Percentiles rank a stretch among this genome's conserved stretches.
Conservation (phyloP, 2,797 vertebrate genomes). For the Discoglossus pictus region DNA sequence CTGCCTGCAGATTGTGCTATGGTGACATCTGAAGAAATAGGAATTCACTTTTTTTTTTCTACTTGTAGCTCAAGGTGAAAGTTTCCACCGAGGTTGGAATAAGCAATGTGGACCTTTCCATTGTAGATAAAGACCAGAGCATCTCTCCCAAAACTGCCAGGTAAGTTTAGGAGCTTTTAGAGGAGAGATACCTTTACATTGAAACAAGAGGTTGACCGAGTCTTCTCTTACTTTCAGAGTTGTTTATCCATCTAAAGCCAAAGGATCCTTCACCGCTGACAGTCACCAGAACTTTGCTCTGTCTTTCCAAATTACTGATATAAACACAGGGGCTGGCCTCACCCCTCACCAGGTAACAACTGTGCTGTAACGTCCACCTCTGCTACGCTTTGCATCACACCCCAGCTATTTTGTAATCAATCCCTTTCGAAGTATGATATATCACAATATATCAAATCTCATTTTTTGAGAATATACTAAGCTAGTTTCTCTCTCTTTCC, state of each 20-base stretch:
- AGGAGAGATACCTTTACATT: too few species aligned
- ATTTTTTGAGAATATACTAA: too few species aligned
- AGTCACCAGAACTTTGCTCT: conserved; percentile 97
- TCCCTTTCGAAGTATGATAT: too few species aligned
- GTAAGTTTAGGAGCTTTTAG: conserved; percentile 61
- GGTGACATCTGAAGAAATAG: too few species aligned
- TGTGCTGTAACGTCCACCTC: too few species aligned
- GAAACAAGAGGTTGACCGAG: too few species aligned
- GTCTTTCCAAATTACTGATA: conserved; percentile 91
- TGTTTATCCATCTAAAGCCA: conserved; percentile 89
- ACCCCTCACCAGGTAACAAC: conserved; percentile 97
- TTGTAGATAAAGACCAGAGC: conserved; percentile 98
- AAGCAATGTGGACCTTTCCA: conserved; percentile 92
- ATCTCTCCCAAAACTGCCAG: conserved; percentile 93
- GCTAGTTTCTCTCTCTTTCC: too few species aligned
- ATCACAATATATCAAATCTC: too few species aligned
- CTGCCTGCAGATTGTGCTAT: too few species aligned
- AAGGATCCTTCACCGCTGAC: conserved; percentile 88
- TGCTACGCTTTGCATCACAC: too few species aligned
- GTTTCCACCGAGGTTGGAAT: conserved; percentile 95
- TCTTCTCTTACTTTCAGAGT: conserved; percentile 73
- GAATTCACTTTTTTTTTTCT: conserved; percentile 31
- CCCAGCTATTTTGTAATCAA: too few species aligned
- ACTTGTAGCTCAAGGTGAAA: conserved; percentile 89
- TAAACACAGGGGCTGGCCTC: conserved; percentile 90